phyloP scores from a whole-genome alignment of 2,888 invertebrate genomes.

The Drosophila kanekoi region DNA sequence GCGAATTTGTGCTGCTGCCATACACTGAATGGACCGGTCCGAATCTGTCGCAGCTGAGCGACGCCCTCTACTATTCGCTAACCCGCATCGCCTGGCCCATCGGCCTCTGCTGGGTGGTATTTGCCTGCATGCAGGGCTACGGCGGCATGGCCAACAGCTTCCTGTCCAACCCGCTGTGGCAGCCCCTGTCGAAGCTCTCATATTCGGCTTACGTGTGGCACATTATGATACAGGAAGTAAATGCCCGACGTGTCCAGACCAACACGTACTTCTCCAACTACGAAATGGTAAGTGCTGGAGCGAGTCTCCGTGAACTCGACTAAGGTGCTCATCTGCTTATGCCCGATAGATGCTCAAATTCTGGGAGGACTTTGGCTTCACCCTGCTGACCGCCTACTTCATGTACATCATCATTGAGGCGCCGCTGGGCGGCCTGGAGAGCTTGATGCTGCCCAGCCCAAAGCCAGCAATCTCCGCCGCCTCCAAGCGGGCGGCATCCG shows the following conservation, averaged over 20 bases:
- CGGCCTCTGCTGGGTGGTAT: slow-evolving; percentile 79
- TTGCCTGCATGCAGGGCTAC: slow-evolving; percentile 78
- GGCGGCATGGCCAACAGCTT: slow-evolving; percentile 75
- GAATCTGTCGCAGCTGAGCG: slow-evolving; percentile 26
- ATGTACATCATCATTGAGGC: slow-evolving; percentile 53
- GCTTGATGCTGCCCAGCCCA: slow-evolving; percentile 28
- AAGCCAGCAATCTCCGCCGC: background rate
- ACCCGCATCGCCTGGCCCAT: slow-evolving; percentile 80
- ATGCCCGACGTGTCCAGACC: slow-evolving; percentile 56
- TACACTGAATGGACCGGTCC: slow-evolving; percentile 32
- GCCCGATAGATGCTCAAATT: slow-evolving; percentile 63
- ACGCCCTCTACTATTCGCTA: slow-evolving; percentile 48
- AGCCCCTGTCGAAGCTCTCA: slow-evolving; percentile 76
- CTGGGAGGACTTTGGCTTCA: slow-evolving; percentile 79
- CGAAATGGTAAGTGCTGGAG: slow-evolving; percentile 60
- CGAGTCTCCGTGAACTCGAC: background rate
- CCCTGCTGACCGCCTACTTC: slow-evolving; percentile 49
- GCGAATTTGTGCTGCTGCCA: slow-evolving; percentile 62
- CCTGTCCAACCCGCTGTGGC: slow-evolving; percentile 79
- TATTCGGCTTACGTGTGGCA: slow-evolving; percentile 80
- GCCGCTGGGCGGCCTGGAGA: slow-evolving; percentile 54
- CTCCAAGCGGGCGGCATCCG: background rate
- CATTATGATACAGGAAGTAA: slow-evolving; percentile 62
- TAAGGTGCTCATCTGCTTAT: background rate
- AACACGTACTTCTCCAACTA: slow-evolving; percentile 75